Evolutionary conservation across 2,888 invertebrate species (phyloP).

Genomic region (Drosophila borealis): DNA sequence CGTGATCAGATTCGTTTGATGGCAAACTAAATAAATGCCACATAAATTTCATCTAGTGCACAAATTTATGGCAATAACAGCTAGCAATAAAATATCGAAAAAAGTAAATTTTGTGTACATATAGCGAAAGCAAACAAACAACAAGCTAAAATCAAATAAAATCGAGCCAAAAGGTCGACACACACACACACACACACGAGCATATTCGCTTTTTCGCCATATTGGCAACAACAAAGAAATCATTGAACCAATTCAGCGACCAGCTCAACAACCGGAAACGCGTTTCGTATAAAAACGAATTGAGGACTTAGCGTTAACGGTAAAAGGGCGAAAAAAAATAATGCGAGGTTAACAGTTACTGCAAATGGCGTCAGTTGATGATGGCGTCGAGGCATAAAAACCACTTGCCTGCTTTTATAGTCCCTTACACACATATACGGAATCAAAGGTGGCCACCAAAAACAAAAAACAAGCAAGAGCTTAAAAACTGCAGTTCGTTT

Average conservation of each 20-base stretch:
- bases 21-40: conserved; percentile 62
- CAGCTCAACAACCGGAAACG: conserved; percentile 81
- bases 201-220: conserved; percentile 11
- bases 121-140: conserved; percentile 33
- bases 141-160: conserved; percentile 59
- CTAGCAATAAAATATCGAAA: conserved; percentile 34
- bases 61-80: conserved; percentile 59
- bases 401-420: conserved; percentile 70
- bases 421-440: conserved; percentile 31
- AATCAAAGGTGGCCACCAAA: conserved; percentile 44
- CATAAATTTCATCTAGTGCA: conserved; percentile 43
- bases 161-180: conserved; percentile 36
- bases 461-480: conserved; percentile 18
- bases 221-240: conserved; percentile 69
- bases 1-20: conserved; percentile 22
- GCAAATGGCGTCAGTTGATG: conserved; percentile 76
- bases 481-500: conserved; percentile 27
- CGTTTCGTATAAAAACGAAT: conserved; percentile 81
- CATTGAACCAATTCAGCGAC: conserved; percentile 81
- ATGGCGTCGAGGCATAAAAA: conserved; percentile 77
- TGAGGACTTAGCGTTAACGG: conserved; percentile 76
- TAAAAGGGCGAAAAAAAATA: conserved; percentile 60
- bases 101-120: conserved; percentile 10
- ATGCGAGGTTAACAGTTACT: conserved; percentile 42
- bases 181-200: conserved; percentile 2